phyloP scores from a whole-genome alignment of 2,888 invertebrate species.

The Nemurella pictetii region DNA sequence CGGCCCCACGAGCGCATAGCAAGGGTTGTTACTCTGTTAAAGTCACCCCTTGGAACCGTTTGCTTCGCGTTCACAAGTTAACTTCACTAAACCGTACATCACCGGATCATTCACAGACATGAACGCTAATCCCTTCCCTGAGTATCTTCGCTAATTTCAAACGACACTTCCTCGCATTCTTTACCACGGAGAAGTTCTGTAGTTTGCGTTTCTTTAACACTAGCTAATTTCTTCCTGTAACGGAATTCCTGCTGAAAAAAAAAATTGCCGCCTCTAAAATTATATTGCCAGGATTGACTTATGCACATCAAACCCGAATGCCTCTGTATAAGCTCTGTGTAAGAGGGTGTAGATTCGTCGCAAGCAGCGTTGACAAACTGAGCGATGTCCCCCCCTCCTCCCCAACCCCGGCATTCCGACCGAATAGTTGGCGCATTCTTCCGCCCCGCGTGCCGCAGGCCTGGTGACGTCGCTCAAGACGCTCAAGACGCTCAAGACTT shows the following conservation, averaged over 20 bases:
- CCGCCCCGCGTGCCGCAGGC: background rate
- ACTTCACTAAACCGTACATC: background rate
- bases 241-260: background rate
- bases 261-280: too few species aligned
- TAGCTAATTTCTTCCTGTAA: background rate
- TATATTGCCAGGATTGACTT: background rate
- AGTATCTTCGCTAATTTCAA: background rate
- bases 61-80: background rate
- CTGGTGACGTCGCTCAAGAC: background rate
- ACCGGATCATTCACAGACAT: background rate
- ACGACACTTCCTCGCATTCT: background rate
- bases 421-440: background rate
- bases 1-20: background rate
- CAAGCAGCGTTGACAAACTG: too few species aligned
- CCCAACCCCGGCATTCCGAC: background rate
- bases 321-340: background rate
- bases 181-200: background rate
- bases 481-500: background rate
- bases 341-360: too few species aligned
- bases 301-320: background rate
- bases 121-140: background rate
- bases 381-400: background rate
- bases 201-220: background rate
- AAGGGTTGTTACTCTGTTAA: background rate
- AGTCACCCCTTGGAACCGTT: background rate